A percentile compares a stretch with the other conserved stretches of the same genome.
phyloP scores from a whole-genome alignment of 2,113 vertebrate species.

The Dromiciops gliroides region DNA sequence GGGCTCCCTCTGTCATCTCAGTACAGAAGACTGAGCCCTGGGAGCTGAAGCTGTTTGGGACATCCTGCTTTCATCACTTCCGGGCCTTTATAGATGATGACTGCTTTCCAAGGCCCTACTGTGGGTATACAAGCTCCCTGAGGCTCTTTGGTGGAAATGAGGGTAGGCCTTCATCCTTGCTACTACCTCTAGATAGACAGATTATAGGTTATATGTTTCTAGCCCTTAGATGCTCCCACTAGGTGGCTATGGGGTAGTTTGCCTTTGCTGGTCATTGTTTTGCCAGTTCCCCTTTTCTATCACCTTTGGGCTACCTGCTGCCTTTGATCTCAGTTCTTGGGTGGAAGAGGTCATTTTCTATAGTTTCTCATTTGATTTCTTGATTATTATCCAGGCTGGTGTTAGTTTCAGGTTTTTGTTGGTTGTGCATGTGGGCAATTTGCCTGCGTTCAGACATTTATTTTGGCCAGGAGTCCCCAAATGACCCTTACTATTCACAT shows the following conservation, averaged over 20 bases:
- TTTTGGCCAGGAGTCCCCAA: background rate
- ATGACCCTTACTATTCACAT: background rate
- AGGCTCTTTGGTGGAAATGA: background rate
- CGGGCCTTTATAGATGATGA: background rate
- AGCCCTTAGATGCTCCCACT: background rate
- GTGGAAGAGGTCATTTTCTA: background rate
- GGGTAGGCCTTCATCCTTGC: background rate
- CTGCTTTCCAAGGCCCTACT: background rate
- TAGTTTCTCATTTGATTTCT: background rate
- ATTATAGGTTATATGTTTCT: background rate
- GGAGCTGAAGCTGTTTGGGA: too few species aligned
- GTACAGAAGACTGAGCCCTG: background rate
- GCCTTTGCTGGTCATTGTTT: background rate
- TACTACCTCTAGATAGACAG: background rate
- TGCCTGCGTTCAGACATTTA: background rate
- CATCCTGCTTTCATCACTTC: background rate
- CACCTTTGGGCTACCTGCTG: background rate
- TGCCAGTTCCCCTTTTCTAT: background rate
- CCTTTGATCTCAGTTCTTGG: background rate
- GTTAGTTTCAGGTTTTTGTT: background rate
- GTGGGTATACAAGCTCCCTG: background rate
- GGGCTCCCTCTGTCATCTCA: background rate
- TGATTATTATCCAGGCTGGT: background rate
- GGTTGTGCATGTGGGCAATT: background rate
- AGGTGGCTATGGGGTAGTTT: background rate